Percentiles rank a stretch among this genome's conserved stretches.
phyloP scores from a whole-genome alignment of 2,113 vertebrate species.

The Ceuthmochares aereus region DNA sequence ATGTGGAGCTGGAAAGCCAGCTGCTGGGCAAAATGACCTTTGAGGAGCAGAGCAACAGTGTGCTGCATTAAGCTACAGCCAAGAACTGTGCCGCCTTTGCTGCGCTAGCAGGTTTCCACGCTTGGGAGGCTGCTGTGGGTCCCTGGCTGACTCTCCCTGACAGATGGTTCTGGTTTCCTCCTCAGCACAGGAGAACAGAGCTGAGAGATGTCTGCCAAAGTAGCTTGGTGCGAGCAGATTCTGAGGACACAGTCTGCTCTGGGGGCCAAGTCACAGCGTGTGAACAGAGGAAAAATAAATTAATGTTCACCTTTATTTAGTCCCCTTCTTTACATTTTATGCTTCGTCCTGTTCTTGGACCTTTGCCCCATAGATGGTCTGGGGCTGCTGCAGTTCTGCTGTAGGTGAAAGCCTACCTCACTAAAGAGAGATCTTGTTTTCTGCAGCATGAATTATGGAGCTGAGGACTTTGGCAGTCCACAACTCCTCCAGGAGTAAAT shows the following conservation, averaged over 20 bases:
- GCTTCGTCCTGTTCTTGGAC: not conserved
- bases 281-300: constrained; percentile 75
- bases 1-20: constrained; percentile 89
- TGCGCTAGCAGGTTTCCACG: not conserved
- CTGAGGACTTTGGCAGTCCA: not conserved
- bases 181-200: constrained; percentile 27
- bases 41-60: constrained; percentile 77
- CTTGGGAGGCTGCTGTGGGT: not conserved
- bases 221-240: constrained; percentile 41
- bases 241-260: constrained; percentile 27
- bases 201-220: constrained; percentile 6
- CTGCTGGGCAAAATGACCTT: constrained; percentile 85
- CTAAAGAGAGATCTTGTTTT: not conserved
- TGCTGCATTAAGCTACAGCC: constrained; percentile 64
- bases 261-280: not conserved
- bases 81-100: not conserved
- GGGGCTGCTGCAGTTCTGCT: not conserved
- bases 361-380: not conserved
- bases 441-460: not conserved
- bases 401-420: not conserved
- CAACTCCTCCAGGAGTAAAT: not conserved
- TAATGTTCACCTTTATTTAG: constrained; percentile 67
- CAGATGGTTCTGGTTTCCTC: not conserved
- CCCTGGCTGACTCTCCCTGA: not conserved
- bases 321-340: constrained; percentile 27